Conservation (phyloP, 1,140 invertebrate genomes). For the Hestina assimilis region DNA sequence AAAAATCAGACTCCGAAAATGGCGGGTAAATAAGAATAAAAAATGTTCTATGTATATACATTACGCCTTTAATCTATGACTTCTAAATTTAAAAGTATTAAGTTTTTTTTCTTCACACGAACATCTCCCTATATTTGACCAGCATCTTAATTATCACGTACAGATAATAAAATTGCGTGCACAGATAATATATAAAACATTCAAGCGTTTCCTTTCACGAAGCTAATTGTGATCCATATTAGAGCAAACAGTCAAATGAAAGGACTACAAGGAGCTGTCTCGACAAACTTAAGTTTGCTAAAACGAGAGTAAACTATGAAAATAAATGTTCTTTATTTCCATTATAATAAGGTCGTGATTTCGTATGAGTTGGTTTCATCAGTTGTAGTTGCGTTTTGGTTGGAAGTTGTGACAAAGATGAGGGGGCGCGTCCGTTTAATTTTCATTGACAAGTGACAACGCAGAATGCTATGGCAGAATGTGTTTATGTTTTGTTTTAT, state of each 20-base stretch:
- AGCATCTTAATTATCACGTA: constrained; percentile 17
- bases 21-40: no score
- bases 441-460: constrained; percentile 47
- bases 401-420: constrained; percentile 45
- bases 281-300: constrained; percentile 2
- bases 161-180: constrained; percentile 24
- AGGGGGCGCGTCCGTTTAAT: constrained; percentile 47
- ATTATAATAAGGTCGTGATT: background rate
- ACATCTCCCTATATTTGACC: constrained; percentile 4
- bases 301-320: background rate
- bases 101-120: no score
- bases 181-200: constrained; percentile 24
- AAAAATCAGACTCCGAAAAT: no score
- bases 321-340: background rate
- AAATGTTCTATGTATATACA: background rate
- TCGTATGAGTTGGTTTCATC: background rate
- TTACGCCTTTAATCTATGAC: background rate
- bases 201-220: constrained; percentile 25
- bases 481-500: constrained; percentile 15
- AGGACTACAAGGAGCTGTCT: constrained; percentile 27
- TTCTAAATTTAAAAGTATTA: background rate
- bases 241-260: constrained; percentile 31
- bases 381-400: background rate
- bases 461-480: constrained; percentile 8
- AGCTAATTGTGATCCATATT: constrained; percentile 31